Percentiles rank a stretch among this genome's conserved stretches.
These are phyloP conservation scores for Arrhamphus sclerolepis DNA, from an alignment of 2,797 vertebrate genomes.

Conservation along the genomic window DNA sequence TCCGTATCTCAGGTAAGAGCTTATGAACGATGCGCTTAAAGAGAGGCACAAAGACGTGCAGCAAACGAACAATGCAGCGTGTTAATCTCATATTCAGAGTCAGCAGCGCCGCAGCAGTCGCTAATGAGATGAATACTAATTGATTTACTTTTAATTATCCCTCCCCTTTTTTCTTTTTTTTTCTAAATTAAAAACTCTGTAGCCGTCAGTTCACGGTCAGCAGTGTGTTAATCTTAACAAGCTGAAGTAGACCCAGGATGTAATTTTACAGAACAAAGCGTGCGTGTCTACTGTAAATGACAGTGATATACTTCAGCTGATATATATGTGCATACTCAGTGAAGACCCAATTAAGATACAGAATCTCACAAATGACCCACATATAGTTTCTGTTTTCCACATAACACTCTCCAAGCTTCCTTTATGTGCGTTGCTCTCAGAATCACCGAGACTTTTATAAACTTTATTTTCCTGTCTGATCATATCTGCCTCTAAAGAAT, in stretches of 20 bases:
- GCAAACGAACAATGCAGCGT: conserved; percentile 1
- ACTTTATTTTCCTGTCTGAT: too few relatives aligned
- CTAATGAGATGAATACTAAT: conserved; percentile 69
- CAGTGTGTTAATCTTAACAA: conserved; percentile 44
- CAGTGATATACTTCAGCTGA: too few relatives aligned
- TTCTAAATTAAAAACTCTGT: conserved; percentile 70
- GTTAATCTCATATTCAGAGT: conserved; percentile 15
- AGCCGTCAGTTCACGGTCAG: too few relatives aligned
- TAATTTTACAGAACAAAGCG: conserved; percentile 31
- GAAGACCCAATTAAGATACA: too few relatives aligned
- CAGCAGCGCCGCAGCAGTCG: conserved; percentile 20
- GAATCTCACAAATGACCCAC: too few relatives aligned
- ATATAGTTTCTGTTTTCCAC: too few relatives aligned
- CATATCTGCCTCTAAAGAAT: too few relatives aligned
- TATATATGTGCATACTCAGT: too few relatives aligned
- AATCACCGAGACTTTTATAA: too few relatives aligned
- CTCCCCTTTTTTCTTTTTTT: conserved; percentile 33
- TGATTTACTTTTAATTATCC: conserved; percentile 73
- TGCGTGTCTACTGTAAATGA: conserved; percentile 2
- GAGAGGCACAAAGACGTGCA: not conserved
- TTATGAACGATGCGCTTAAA: not conserved
- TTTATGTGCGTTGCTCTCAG: too few relatives aligned
- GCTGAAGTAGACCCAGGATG: conserved; percentile 33
- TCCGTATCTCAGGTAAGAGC: too few relatives aligned
- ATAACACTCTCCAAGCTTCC: too few relatives aligned